phyloP scores from a whole-genome alignment of 2,797 vertebrate species.

The Poeciliopsis presidionis region DNA sequence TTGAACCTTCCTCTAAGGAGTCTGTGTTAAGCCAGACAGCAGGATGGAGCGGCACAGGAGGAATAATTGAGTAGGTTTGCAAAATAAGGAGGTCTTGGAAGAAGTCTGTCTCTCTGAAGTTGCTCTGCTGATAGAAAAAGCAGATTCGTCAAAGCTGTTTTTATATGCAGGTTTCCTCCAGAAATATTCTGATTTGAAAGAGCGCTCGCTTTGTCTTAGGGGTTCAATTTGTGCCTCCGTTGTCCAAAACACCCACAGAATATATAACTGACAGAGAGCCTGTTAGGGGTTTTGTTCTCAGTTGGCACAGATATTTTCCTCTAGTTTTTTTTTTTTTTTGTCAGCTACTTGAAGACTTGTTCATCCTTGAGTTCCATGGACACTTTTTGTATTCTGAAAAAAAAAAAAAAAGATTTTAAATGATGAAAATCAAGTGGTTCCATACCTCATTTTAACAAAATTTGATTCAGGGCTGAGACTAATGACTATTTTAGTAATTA shows the following conservation, averaged over 20 bases:
- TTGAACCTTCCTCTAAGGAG: conserved; percentile 59
- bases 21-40: conserved; percentile 41
- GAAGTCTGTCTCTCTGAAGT: conserved; percentile 14
- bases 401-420: background rate
- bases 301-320: background rate
- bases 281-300: background rate
- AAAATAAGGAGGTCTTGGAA: conserved; percentile 10
- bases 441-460: background rate
- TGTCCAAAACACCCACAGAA: background rate
- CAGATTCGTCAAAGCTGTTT: conserved; percentile 10
- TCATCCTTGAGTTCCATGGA: background rate
- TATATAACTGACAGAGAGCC: background rate
- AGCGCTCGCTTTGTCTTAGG: background rate
- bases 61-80: conserved; percentile 34
- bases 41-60: conserved; percentile 38
- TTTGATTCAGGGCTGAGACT: too few relatives aligned
- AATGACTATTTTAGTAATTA: too few relatives aligned
- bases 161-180: conserved; percentile 9
- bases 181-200: background rate
- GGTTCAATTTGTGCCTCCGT: background rate
- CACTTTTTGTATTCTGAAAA: background rate
- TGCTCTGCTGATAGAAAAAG: background rate
- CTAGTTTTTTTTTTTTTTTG: background rate
- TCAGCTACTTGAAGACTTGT: background rate
- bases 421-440: background rate